Conservation (phyloP, 2,113 vertebrate genomes). For the Psilopsiagon aurifrons region DNA sequence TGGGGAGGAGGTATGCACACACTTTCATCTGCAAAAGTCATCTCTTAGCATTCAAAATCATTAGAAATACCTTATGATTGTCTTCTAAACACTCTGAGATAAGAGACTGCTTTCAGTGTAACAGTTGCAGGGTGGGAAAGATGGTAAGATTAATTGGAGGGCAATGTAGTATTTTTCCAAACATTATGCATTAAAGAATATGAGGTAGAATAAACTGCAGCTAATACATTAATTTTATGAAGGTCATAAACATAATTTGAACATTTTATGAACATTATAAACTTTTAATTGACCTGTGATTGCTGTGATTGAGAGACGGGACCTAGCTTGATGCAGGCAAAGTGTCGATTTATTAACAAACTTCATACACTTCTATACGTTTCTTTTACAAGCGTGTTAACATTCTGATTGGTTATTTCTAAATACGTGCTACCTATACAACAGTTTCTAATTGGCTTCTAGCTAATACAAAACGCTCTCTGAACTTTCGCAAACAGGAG, state of each 20-base stretch:
- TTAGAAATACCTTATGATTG: neutral
- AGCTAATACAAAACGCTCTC: too few relatives aligned
- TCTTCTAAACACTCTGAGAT: neutral
- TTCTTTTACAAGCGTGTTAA: too few relatives aligned
- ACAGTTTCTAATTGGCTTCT: too few relatives aligned
- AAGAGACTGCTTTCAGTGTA: neutral
- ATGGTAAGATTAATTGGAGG: neutral
- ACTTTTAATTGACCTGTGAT: neutral
- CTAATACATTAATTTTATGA: neutral
- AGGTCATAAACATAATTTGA: neutral
- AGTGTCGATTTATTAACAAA: too few relatives aligned
- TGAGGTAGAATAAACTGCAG: neutral
- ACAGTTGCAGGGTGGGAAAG: neutral
- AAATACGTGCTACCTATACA: too few relatives aligned
- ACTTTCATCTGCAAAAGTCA: neutral
- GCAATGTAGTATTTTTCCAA: neutral
- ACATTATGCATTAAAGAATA: neutral
- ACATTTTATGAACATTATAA: neutral
- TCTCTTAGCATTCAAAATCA: neutral
- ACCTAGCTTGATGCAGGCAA: too few relatives aligned
- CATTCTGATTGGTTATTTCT: too few relatives aligned
- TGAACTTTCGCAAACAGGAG: too few relatives aligned
- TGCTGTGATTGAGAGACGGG: too few relatives aligned
- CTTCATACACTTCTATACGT: too few relatives aligned
- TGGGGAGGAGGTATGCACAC: neutral